Evolutionary conservation across 2,113 vertebrate genomes (phyloP), one percentile per base, ranked within the genome.

Genomic region (Rallus limicola): DNA sequence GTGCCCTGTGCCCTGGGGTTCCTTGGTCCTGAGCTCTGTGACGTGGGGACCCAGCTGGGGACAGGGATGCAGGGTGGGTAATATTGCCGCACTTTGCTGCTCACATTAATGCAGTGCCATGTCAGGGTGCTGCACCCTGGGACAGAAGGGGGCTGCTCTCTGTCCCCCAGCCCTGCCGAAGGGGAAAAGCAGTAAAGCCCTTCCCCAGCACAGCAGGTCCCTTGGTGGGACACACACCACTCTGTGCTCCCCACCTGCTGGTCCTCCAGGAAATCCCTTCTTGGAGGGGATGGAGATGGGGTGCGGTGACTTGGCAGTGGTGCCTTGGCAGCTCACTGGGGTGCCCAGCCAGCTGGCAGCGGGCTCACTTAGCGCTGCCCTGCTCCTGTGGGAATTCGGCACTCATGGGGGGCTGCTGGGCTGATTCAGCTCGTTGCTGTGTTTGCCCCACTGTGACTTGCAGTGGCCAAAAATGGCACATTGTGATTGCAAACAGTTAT

Each of bases 21-120:
- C 33, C 38, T 20, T 62, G 56, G 7, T 21, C 33, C 24, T 4
- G 29, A 44, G 67, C 26, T 29, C 53, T 42, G 62, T 13, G 1
- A 16, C 8, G 16, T 20, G 10, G 53, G 62, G 19, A 26, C 15
- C 62, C 25, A 6, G 34, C 62, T 34, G 44, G 33, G 74, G 46
- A 36, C 55, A 28, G 84, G 46, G 31, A 11, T 4, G 0, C 1
- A 9, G 6, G 1, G 1, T 19, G 31, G 10, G 8, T 13, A 16
- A 20, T 16, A 5, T 19, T 7, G 13, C 19, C 0, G 2, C 13
- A 19, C 25, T 68, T 77, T 34, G 16, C 31, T 2, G 1, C 34
- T 34, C 6, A 38, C 50, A 5, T 33, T 13, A 38, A 11, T 2
- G 13, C 3, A 3, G 42, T 16, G 40, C 46, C 13, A 8, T 48